phyloP scores from a whole-genome alignment of 2,888 invertebrate genomes.

The Tipula helvola region DNA sequence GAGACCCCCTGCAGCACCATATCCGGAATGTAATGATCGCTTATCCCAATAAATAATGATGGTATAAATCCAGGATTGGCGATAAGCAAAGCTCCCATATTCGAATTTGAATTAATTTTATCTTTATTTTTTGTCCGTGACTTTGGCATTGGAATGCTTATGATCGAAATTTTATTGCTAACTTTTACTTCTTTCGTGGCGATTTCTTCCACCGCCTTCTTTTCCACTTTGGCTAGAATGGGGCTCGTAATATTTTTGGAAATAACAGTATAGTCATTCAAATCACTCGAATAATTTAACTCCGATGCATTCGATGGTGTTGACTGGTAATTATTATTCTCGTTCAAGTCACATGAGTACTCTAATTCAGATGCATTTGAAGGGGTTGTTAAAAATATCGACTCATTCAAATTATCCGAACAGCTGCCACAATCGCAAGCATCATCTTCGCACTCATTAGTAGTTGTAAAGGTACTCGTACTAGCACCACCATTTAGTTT shows the following conservation, averaged over 20 bases:
- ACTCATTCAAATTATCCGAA: slow-evolving; percentile 41
- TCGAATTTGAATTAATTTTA: slow-evolving; percentile 10
- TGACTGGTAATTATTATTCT: slow-evolving; percentile 26
- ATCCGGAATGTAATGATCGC: slow-evolving; percentile 57
- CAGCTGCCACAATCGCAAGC: slow-evolving; percentile 42
- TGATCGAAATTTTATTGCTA: slow-evolving; percentile 32
- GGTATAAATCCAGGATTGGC: slow-evolving; percentile 40
- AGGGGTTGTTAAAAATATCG: slow-evolving; percentile 48
- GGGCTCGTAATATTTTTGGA: background rate
- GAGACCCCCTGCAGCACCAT: slow-evolving; percentile 62
- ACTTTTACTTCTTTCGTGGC: slow-evolving; percentile 11
- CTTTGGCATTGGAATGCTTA: slow-evolving; percentile 48
- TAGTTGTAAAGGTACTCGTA: slow-evolving; percentile 27
- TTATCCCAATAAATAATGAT: slow-evolving; percentile 48
- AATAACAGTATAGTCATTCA: slow-evolving; percentile 18
- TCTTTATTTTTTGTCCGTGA: slow-evolving; percentile 21
- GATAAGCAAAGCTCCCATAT: slow-evolving; percentile 21
- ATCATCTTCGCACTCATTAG: slow-evolving; percentile 23
- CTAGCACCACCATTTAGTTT: slow-evolving; percentile 41
- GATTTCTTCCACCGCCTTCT: slow-evolving; percentile 14
- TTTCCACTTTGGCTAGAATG: background rate
- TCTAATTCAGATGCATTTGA: slow-evolving; percentile 66
- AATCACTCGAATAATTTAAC: slow-evolving; percentile 42
- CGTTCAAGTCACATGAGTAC: slow-evolving; percentile 36
- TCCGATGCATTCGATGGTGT: slow-evolving; percentile 71